Evolutionary conservation across 2,113 vertebrate genomes (phyloP).

Genomic region (Eulemur rufifrons): DNA sequence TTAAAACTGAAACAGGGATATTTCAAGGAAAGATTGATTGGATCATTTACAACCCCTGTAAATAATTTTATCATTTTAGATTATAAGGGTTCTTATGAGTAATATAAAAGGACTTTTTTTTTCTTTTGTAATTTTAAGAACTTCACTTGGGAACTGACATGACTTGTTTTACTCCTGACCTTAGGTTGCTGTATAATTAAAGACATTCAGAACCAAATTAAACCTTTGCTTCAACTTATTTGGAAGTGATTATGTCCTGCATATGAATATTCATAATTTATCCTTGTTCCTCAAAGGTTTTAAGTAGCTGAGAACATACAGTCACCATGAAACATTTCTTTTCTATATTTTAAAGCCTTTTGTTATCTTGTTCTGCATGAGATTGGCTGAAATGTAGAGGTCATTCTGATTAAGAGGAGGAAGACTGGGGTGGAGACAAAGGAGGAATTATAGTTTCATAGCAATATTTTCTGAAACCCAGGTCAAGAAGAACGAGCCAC

Average conservation of each 20-base stretch:
- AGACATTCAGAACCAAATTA: conserved; percentile 48
- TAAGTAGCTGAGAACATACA: not conserved
- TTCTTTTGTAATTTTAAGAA: conserved; percentile 3
- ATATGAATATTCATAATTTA: not conserved
- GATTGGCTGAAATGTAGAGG: not conserved
- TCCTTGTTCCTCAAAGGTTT: conserved; percentile 8
- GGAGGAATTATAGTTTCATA: not conserved
- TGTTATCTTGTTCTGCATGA: not conserved
- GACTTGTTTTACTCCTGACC: not conserved
- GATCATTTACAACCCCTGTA: not conserved
- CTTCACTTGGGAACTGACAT: conserved; percentile 10
- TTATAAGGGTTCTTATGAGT: not conserved
- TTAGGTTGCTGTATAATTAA: conserved; percentile 17
- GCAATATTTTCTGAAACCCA: conserved; percentile 3
- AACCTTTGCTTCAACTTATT: conserved; percentile 35
- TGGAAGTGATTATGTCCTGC: conserved; percentile 32
- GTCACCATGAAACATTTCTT: not conserved
- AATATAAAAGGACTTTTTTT: not conserved
- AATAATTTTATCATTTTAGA: conserved; percentile 5
- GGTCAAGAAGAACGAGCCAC: not conserved
- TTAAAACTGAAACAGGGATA: not conserved
- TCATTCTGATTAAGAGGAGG: not conserved
- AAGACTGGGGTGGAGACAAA: not conserved
- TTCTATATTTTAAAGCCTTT: conserved; percentile 33
- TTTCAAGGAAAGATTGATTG: conserved; percentile 4